Conservation (phyloP, 2,888 invertebrate species). For the Drosophila ustulata region DNA sequence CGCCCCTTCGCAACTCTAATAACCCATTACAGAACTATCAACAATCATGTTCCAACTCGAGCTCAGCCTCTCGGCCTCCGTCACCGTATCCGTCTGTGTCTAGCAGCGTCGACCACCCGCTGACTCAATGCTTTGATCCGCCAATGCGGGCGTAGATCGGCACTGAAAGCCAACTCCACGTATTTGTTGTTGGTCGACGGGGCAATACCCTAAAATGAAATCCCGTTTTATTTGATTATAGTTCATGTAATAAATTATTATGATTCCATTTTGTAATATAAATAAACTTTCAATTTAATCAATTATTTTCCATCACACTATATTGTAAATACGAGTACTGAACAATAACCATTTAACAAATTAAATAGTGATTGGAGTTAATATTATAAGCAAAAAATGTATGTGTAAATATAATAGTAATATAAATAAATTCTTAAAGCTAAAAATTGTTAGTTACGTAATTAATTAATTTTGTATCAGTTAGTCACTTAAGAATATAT, state of each 20-base stretch:
- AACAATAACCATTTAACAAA: no score
- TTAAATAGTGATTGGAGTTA: no score
- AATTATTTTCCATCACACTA: no score
- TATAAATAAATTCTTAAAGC: no score
- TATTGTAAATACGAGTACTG: no score
- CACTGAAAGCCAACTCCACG: not conserved
- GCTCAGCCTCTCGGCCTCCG: slow-evolving; percentile 17
- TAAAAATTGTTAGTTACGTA: no score
- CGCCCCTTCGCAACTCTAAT: slow-evolving; percentile 7
- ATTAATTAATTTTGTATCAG: no score
- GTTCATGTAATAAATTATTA: not conserved
- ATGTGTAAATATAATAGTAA: no score
- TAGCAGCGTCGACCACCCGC: slow-evolving; percentile 55
- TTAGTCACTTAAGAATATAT: no score
- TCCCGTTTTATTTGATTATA: not conserved
- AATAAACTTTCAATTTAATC: no score
- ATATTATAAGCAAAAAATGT: no score
- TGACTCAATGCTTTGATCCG: slow-evolving; percentile 37
- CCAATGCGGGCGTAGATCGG: slow-evolving; percentile 60
- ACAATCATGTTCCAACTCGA: slow-evolving; percentile 42
- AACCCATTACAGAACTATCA: slow-evolving; percentile 49
- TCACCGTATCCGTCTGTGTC: slow-evolving; percentile 4
- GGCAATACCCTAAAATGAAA: slow-evolving; percentile 19
- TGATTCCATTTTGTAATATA: not conserved
- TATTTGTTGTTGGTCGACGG: not conserved